Evolutionary conservation across 1,140 invertebrate genomes (phyloP), one percentile per base, ranked within the genome.

Genomic region (Scaptomyza graminum): DNA sequence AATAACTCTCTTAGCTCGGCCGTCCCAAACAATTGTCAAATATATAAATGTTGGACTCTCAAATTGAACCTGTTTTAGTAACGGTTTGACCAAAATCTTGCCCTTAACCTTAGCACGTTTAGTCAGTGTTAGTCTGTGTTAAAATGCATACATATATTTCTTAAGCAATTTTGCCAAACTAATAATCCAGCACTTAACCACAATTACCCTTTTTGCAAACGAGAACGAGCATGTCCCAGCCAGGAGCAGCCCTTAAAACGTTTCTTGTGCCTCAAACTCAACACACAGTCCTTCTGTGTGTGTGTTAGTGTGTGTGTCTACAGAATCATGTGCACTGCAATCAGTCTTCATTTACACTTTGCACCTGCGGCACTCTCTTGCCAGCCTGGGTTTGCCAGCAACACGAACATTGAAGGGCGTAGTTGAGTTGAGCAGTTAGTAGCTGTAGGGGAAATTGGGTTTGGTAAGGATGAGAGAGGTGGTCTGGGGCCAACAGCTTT

Each of bases 271-370:
- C 71, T 74, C 69, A 43, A 46, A 49, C 52, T 41, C 52, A 44
- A 31, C 46, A 51, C 57, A 47, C 7, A 34, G 34, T 34, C 22
- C 7, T 5, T 31, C 5, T 11, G 16, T 61, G 11, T n/a, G 49
- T 50, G 61, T 75, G 43, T 11, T 8, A 9, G 68, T 51, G 34
- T 66, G 57, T 61, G 41, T 76, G 74, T 75, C 63, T 57, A 73
- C 80, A 83, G 51, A 68, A 68, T 64, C 73, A 80, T 79, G 80
- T 85, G 65, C 75, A 54, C 66, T 88, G 83, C 84, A 88, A 83
- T 88, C 84, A 89, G 79, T 88, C 84, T 83, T 88, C 83, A 88
- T 88, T 88, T 88, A 79, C 83, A 88, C 84, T 89, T 88, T 89
- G 84, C 83, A 88, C 84, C 83, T 83, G 83, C 76, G 84, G 75